Base-by-base conservation (phyloP, 2,113 vertebrate genomes). In the Saccopteryx bilineata region DNA sequence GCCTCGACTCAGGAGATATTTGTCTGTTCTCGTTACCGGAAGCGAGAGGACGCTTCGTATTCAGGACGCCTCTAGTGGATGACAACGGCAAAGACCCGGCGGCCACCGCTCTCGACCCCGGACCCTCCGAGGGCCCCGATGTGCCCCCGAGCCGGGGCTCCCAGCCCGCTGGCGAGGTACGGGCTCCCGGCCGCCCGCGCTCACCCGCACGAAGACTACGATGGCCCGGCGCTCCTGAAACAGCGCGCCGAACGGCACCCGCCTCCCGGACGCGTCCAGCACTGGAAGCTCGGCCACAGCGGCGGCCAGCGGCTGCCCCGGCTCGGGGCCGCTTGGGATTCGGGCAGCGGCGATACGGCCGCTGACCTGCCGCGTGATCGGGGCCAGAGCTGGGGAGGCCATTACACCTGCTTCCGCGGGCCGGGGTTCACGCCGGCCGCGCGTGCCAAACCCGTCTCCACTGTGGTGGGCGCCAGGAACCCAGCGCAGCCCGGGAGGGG, bases 171-270 rank as follows among this genome's bases (percentile, higher is more conserved):
- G 31, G 68, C 24, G 3, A 5, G 14, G 9, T 5, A 48, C 13
- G n/a, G 12, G 33, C 39, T 31, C 26, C 54, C 21, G n/a, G 39
- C 58, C 2, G 33, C 79, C 68, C 48, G 86, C 31, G 85, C 99
- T 98, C 98, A 99, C 99, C 99, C 99, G 98, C 87, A 99, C 99
- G 86, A 99, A 99, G 78, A 99, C 95, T 74, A 99, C 97, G 90
- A 99, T 97, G 0, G 99, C 98, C 95, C 98, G 99, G 80, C 97
- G 98, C 93, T 99, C 98, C 76, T 97, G 80, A 93, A 98, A 99
- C 93, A 99, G 98, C 75, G 95, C 96, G 93, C 97, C 98, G 96
- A 99, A 99, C 0, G 97, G 96, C 46, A 98, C 0, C 54, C 82
- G 93, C 39, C 87, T 95, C 21, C 99, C 99, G 5, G 95, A 85